Percentiles rank a stretch among this genome's conserved stretches.
Conservation (phyloP, 1,140 invertebrate genomes). For the Pollicipes pollicipes region DNA sequence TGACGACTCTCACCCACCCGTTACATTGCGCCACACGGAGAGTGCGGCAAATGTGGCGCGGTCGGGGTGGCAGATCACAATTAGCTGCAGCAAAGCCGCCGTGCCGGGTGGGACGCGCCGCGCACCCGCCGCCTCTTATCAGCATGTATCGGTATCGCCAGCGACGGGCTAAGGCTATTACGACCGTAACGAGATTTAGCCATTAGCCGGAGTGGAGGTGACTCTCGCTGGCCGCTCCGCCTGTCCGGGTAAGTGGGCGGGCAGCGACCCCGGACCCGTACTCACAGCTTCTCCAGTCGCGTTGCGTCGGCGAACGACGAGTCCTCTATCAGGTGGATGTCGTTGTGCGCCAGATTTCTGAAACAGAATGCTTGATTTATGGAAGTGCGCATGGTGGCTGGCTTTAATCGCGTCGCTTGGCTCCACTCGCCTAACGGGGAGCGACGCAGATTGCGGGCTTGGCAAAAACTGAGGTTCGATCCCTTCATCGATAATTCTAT, state of each 20-base stretch:
- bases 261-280: too few relatives aligned
- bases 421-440: neutral
- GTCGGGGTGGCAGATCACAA: too few relatives aligned
- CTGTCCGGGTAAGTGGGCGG: too few relatives aligned
- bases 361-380: neutral
- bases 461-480: neutral
- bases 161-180: neutral
- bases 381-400: neutral
- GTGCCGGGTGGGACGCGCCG: too few relatives aligned
- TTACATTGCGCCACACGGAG: too few relatives aligned
- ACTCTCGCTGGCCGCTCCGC: too few relatives aligned
- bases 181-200: neutral
- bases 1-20: too few relatives aligned
- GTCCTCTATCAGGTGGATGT: neutral
- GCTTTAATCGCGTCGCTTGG: neutral
- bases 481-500: neutral
- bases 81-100: too few relatives aligned
- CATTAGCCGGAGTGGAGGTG: neutral
- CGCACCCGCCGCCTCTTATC: neutral
- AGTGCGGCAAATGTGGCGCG: too few relatives aligned
- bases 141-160: neutral
- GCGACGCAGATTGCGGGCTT: too few relatives aligned
- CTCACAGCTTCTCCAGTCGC: neutral
- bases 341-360: neutral
- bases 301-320: neutral